Conservation (phyloP, 2,797 vertebrate species). For the Anniella stebbinsi region DNA sequence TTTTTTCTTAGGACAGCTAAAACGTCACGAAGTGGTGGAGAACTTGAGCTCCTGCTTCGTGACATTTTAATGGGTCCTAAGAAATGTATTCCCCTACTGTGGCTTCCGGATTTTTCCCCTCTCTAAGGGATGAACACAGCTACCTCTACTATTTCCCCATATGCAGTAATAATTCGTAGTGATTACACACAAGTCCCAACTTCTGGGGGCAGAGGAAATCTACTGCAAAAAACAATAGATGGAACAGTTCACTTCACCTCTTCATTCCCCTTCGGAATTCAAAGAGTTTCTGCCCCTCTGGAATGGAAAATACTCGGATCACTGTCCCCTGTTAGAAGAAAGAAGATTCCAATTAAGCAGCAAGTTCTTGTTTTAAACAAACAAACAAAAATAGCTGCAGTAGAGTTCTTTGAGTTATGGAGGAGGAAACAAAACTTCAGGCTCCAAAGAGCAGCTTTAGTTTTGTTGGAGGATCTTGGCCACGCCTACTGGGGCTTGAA, state of each 20-base stretch:
- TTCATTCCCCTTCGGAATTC: slow-evolving; percentile 99
- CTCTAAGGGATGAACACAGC: background rate
- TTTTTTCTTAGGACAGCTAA: background rate
- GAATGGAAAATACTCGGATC: slow-evolving; percentile 98
- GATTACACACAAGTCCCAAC: background rate
- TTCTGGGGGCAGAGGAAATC: slow-evolving; percentile 22
- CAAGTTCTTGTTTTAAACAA: background rate
- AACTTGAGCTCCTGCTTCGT: background rate
- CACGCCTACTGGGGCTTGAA: background rate
- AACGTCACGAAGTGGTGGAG: background rate
- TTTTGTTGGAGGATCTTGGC: background rate
- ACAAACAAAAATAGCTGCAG: background rate
- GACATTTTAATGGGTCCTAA: background rate
- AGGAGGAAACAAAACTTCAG: background rate
- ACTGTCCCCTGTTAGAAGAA: slow-evolving; percentile 90
- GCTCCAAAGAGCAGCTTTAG: background rate
- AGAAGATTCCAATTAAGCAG: background rate
- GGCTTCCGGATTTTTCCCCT: background rate
- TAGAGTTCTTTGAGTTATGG: background rate
- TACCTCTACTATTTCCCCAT: background rate
- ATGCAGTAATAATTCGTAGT: background rate
- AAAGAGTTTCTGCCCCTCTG: slow-evolving; percentile 98
- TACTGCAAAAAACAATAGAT: background rate
- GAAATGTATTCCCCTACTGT: background rate
- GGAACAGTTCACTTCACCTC: slow-evolving; percentile 81